Base-by-base conservation (phyloP, 2,888 invertebrate genomes). In the Esperia sulphurella region DNA sequence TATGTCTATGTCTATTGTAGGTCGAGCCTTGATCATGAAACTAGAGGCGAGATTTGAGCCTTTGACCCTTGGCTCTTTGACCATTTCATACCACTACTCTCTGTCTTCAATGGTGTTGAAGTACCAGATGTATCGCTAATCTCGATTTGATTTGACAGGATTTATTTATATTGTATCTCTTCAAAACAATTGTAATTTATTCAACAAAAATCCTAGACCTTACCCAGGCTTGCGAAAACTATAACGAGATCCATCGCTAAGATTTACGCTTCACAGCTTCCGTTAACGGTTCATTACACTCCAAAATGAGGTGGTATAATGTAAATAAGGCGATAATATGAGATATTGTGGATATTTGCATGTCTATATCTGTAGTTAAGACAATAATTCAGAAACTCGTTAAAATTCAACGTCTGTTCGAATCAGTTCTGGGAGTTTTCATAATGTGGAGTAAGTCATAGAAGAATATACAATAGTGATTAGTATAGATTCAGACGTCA, bases 331-430 rank as follows among this genome's bases (percentile, higher is more conserved):
- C 1, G 4, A 41, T 28, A 14, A 42, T 42, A 10, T 33, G 9
- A 9, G n/a, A 41, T 12, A 41, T n/a, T 41, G 41, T 41, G 12
- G 9, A 12, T 14, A 41, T 7, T 13, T 14, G 39, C 54, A 54
- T 55, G 55, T 53, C 59, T 56, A 10, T 31, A 31, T 3, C 31
- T 31, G 31, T 46, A 56, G 55, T 8, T 31, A 10, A 31, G n/a
- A 21, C 21, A 6, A 59, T 52, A 52, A 35, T n/a, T 48, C 51
- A 33, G 49, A 51, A 61, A 59, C 59, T 64, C 59, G 64, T 62
- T 62, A 59, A 64, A 64, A 62, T 61, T 62, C 64, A 55, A 52
- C 51, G 51, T 57, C 54, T 48, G 57, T 55, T 55, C 53, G 54
- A 59, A 56, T 57, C 56, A 53, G 59, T 54, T 55, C 52, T 53